These are phyloP conservation scores for Oscheius sp. DNA, from an alignment of 2,888 invertebrate genomes.

Conservation along the genomic window DNA sequence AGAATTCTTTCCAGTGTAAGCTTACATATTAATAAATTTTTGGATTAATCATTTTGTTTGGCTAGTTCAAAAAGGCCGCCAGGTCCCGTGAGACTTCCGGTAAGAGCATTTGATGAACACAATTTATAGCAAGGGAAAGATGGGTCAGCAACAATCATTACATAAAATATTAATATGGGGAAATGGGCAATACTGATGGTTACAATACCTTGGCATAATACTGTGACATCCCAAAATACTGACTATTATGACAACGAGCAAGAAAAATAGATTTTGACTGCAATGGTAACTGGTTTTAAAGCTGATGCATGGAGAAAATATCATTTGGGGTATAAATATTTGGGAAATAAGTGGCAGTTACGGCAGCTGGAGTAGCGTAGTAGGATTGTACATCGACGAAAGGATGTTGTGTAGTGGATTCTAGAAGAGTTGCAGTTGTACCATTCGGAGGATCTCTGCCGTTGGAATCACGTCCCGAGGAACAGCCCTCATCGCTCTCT, in stretches of 20 bases:
- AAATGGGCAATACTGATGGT: constrained; percentile 3
- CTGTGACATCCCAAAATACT: constrained; percentile 1
- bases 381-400: constrained; percentile 37
- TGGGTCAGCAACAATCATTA: constrained; percentile 24
- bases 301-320: constrained; percentile 29
- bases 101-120: constrained; percentile 18
- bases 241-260: constrained; percentile 27
- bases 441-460: constrained; percentile 16
- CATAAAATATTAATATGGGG: constrained; percentile 30
- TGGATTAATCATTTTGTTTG: neutral
- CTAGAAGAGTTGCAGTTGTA: constrained; percentile 1
- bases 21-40: constrained; percentile 33
- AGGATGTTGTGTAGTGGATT: constrained; percentile 19
- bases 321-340: constrained; percentile 5
- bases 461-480: constrained; percentile 58
- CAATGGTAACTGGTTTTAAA: constrained; percentile 12
- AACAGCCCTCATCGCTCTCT: constrained; percentile 56
- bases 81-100: neutral
- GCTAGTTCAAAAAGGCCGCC: neutral
- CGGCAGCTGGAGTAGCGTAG: constrained; percentile 4
- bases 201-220: neutral
- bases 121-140: constrained; percentile 23
- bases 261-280: constrained; percentile 5
- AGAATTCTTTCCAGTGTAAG: constrained; percentile 29
- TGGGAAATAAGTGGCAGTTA: constrained; percentile 8